Base-by-base conservation (phyloP, 2,888 invertebrate species). In the Drosophila neotestacea region DNA sequence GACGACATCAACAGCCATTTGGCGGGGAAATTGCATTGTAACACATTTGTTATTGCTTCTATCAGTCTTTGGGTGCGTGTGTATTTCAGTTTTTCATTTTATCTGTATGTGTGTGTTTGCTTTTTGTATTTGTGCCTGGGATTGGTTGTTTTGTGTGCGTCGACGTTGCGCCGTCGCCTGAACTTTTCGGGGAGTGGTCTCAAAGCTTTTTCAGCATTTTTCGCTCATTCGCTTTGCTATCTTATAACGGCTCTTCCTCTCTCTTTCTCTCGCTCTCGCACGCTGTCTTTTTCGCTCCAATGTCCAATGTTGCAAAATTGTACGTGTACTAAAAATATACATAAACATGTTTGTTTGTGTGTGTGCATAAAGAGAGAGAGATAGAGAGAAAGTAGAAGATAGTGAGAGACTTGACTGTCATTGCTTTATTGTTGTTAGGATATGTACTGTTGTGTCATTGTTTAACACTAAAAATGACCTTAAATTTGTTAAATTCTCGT, bases 161-260 rank as follows among this genome's bases (percentile, higher is more conserved):
- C 73, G 70, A 75, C 75, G 78, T 80, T 72, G 70, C 73, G 70
- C 81, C 76, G 73, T 61, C 75, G 75, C 76, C 82, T 82, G 77
- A 81, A 85, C 78, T 87, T 90, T 90, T 90, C 72, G 90, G 90
- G 90, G 90, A 90, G 90, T 90, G 90, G 90, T 90, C 90, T 85
- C 85, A 88, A 85, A 87, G 88, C 88, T 85, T 82, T 81, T 85
- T 87, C 85, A 76, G 65, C 73, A 72, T 60, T 85, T 84, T 85
- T 70, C 72, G 66, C 80, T 71, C 74, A 67, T 65, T 68, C 63
- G 42, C 56, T 50, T 41, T 47, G 66, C 60, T 58, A 62, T 58
- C 50, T 70, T 64, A 52, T 47, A 39, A 16, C 41, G 9, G 44
- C 52, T 56, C 63, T 36, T 22, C 22, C 55, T 64, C 79, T 73